These are phyloP conservation scores for Amiota communis DNA, from an alignment of 2,888 invertebrate species.

Conservation along the genomic window DNA sequence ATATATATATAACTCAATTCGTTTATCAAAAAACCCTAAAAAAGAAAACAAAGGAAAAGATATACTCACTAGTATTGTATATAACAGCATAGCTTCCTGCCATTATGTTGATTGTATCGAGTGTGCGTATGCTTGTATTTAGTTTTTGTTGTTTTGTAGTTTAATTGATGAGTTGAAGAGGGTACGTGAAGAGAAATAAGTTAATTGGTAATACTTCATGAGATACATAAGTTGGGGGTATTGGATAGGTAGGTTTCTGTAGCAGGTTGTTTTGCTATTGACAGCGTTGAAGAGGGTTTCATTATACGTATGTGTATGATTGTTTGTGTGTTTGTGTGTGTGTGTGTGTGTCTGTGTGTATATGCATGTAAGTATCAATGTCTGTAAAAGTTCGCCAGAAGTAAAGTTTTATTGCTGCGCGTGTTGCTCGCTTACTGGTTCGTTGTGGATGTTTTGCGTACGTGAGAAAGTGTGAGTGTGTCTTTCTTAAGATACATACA, in stretches of 20 bases:
- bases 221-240: not conserved
- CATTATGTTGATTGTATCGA: not conserved
- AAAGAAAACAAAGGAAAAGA: not conserved
- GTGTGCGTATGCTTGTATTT: not conserved
- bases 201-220: slow-evolving; percentile 27
- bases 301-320: not conserved
- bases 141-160: slow-evolving; percentile 32
- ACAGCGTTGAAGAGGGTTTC: slow-evolving; percentile 23
- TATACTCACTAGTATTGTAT: no score
- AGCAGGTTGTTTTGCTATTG: slow-evolving; percentile 22
- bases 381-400: slow-evolving; percentile 2
- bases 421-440: not conserved
- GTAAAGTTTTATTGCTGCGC: slow-evolving; percentile 21
- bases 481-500: not conserved
- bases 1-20: slow-evolving; percentile 20
- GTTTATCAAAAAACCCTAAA: not conserved
- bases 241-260: not conserved
- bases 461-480: not conserved
- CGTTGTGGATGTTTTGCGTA: not conserved
- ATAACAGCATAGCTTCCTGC: no score
- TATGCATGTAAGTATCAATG: not conserved
- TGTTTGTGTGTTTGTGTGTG: slow-evolving; percentile 7
- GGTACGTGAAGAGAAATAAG: slow-evolving; percentile 42
- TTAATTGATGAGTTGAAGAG: slow-evolving; percentile 63
- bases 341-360: not conserved